Conservation (phyloP, 1,140 invertebrate genomes). For the Aphelenchoides fujianensis region DNA sequence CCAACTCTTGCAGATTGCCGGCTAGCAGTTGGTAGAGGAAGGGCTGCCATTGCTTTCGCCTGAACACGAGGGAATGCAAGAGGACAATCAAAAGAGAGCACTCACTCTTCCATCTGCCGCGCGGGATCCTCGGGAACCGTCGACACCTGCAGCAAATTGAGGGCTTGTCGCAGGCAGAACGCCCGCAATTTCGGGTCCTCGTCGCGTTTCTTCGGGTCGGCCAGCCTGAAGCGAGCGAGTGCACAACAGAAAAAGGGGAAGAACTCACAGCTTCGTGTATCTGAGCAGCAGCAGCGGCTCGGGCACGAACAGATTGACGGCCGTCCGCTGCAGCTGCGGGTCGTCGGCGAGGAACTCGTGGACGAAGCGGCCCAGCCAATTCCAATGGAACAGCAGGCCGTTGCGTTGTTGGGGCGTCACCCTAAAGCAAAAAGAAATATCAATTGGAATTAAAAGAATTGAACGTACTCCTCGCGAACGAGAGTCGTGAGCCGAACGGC, state of each 20-base stretch:
- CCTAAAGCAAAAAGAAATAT: not conserved
- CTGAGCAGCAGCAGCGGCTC: not conserved
- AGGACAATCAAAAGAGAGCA: no score
- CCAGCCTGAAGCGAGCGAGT: no score
- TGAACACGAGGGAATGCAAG: not conserved
- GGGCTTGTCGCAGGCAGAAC: not conserved
- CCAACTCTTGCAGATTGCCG: not conserved
- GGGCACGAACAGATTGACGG: not conserved
- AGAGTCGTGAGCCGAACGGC: not conserved
- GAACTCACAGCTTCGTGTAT: not conserved
- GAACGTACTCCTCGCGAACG: not conserved
- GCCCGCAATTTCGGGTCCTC: no score
- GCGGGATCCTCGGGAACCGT: not conserved
- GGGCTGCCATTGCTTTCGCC: not conserved
- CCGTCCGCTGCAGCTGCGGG: not conserved
- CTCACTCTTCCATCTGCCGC: no score
- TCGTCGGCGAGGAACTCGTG: not conserved
- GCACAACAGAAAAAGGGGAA: no score
- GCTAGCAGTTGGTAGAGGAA: not conserved
- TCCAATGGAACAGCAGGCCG: not conserved
- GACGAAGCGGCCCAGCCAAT: not conserved
- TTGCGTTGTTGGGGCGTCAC: not conserved
- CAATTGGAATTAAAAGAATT: not conserved
- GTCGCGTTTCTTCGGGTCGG: not conserved
- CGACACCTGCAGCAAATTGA: not conserved